phyloP scores from a whole-genome alignment of 2,888 invertebrate species.

The Amblyjoppa fuscipennis region DNA sequence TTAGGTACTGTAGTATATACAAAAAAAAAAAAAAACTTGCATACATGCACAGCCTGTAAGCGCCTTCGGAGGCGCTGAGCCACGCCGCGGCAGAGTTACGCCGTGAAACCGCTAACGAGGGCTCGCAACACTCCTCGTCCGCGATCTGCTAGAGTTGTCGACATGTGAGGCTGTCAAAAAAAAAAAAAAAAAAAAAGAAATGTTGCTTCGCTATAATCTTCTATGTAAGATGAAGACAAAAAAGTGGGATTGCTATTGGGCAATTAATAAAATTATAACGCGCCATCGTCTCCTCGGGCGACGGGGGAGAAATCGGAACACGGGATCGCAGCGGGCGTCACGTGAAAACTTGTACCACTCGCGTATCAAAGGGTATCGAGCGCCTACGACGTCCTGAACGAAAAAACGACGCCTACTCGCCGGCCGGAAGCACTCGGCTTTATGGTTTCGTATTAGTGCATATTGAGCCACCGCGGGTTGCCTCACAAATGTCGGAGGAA shows the following conservation, averaged over 20 bases:
- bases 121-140: slow-evolving; percentile 63
- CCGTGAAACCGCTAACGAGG: slow-evolving; percentile 74
- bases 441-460: slow-evolving; percentile 29
- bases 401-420: slow-evolving; percentile 57
- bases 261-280: slow-evolving; percentile 59
- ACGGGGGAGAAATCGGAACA: slow-evolving; percentile 43
- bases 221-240: slow-evolving; percentile 2
- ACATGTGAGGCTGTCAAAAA: slow-evolving; percentile 14
- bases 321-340: slow-evolving; percentile 36
- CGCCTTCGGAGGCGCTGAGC: slow-evolving; percentile 32
- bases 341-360: slow-evolving; percentile 39
- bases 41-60: slow-evolving; percentile 28
- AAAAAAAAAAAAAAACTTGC: not conserved
- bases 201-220: slow-evolving; percentile 20
- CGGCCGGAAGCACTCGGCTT: slow-evolving; percentile 61
- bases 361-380: slow-evolving; percentile 18
- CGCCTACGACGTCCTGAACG: slow-evolving; percentile 52
- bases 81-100: slow-evolving; percentile 56
- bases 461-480: slow-evolving; percentile 5
- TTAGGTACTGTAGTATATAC: slow-evolving; percentile 22
- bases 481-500: slow-evolving; percentile 27
- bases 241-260: slow-evolving; percentile 43
- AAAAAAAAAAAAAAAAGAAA: slow-evolving; percentile 25
- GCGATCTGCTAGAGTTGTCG: slow-evolving; percentile 35
- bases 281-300: slow-evolving; percentile 41